Conservation (phyloP, 2,113 vertebrate species). For the Polyodon spathula region DNA sequence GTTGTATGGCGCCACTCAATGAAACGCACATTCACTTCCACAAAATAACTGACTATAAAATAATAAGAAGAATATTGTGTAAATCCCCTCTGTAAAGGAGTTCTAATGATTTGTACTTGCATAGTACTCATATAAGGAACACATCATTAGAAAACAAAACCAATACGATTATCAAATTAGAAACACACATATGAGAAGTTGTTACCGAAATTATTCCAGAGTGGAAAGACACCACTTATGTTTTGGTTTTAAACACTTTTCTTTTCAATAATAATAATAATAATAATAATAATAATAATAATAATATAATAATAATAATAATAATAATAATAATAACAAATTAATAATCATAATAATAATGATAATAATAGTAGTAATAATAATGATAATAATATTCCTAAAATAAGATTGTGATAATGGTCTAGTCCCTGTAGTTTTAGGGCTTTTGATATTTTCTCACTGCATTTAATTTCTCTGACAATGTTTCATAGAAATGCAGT, state of each 20-base stretch:
- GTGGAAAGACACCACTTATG: constrained; percentile 50
- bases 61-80: no score
- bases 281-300: constrained; percentile 21
- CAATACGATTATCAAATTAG: constrained; percentile 32
- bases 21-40: no score
- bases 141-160: constrained; percentile 21
- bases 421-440: no score
- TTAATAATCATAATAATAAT: no score
- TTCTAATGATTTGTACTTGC: constrained; percentile 63
- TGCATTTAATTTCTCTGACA: no score
- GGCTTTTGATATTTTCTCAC: no score
- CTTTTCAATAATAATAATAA: constrained; percentile 27
- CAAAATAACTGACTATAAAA: no score
- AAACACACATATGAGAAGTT: constrained; percentile 31
- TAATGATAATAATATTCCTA: no score
- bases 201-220: constrained; percentile 38
- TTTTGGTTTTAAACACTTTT: constrained; percentile 56
- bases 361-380: no score
- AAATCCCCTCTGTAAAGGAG: constrained; percentile 43
- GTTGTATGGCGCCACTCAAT: no score
- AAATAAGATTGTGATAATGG: no score
- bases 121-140: constrained; percentile 65
- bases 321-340: constrained; percentile 11
- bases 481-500: no score
- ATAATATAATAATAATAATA: constrained; percentile 22